Evolutionary conservation across 2,888 invertebrate species (phyloP).

Genomic region (Oscheius sp.): DNA sequence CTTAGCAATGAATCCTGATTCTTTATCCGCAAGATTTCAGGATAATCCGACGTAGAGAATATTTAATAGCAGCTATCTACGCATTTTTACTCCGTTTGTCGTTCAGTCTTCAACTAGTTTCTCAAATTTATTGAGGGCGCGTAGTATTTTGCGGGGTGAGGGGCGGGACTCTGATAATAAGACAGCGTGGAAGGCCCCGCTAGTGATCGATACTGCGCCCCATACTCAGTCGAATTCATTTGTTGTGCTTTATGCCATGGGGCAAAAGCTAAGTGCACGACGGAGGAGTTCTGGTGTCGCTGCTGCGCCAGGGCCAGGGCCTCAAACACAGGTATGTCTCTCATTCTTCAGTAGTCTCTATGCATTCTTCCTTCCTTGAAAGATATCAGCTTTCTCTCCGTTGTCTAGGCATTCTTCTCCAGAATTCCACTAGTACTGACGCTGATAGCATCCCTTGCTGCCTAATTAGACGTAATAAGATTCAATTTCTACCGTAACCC

Average conservation of each 20-base stretch:
- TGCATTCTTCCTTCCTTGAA: neutral
- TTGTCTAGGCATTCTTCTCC: neutral
- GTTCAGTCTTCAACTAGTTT: neutral
- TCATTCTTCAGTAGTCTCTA: constrained; percentile 6
- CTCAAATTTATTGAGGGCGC: constrained; percentile 22
- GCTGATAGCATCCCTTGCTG: neutral
- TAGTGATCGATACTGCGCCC: constrained; percentile 31
- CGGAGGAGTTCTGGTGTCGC: constrained; percentile 41
- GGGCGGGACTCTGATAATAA: constrained; percentile 31
- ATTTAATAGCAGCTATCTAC: neutral
- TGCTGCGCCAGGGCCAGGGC: constrained; percentile 30
- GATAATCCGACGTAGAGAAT: constrained; percentile 6
- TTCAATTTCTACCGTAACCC: constrained; percentile 11
- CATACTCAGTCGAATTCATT: constrained; percentile 31
- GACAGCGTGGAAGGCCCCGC: constrained; percentile 33
- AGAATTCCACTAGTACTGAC: constrained; percentile 8
- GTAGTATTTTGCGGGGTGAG: constrained; percentile 30
- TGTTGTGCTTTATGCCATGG: constrained; percentile 43
- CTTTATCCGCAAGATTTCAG: neutral
- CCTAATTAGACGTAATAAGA: constrained; percentile 2
- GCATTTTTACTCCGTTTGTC: neutral
- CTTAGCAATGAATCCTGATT: no score
- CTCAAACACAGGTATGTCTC: constrained; percentile 34
- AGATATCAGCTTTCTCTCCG: neutral
- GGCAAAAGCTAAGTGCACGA: constrained; percentile 50